Conservation (phyloP, 2,888 invertebrate genomes). For the Encarsia formosa region DNA sequence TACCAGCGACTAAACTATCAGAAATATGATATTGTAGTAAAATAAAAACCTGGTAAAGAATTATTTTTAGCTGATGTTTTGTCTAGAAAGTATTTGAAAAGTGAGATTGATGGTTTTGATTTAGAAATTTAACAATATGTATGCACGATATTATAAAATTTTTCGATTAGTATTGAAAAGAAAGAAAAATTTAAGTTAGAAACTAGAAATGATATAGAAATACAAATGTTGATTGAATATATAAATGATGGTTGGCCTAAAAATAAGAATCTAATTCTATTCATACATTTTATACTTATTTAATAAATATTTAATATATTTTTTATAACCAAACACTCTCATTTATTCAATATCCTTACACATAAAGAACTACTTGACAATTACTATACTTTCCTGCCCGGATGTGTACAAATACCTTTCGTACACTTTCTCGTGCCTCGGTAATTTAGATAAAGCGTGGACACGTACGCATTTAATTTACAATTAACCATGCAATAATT, state of each 20-base stretch:
- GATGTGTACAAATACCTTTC: no score
- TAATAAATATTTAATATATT: no score
- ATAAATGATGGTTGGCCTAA: conserved; percentile 22
- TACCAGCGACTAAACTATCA: conserved; percentile 20
- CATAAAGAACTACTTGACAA: no score
- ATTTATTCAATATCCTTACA: no score
- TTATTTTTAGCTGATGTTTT: conserved; percentile 38
- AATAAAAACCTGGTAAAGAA: conserved; percentile 35
- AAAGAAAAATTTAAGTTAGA: conserved; percentile 7
- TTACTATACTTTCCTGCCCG: no score
- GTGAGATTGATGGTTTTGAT: background rate
- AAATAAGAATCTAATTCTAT: background rate
- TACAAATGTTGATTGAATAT: conserved; percentile 28
- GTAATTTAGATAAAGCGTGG: no score
- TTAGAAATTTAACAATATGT: conserved; percentile 19
- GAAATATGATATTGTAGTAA: conserved; percentile 25
- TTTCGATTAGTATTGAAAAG: conserved; percentile 16
- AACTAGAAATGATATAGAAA: conserved; percentile 27
- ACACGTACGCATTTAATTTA: no score
- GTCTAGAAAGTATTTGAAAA: conserved; percentile 32
- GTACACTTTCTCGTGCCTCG: no score
- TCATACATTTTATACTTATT: no score
- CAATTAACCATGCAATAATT: no score
- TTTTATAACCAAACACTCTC: no score
- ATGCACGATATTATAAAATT: conserved; percentile 10